phyloP scores from a whole-genome alignment of 2,888 invertebrate species.

The Andrena chrysosceles region DNA sequence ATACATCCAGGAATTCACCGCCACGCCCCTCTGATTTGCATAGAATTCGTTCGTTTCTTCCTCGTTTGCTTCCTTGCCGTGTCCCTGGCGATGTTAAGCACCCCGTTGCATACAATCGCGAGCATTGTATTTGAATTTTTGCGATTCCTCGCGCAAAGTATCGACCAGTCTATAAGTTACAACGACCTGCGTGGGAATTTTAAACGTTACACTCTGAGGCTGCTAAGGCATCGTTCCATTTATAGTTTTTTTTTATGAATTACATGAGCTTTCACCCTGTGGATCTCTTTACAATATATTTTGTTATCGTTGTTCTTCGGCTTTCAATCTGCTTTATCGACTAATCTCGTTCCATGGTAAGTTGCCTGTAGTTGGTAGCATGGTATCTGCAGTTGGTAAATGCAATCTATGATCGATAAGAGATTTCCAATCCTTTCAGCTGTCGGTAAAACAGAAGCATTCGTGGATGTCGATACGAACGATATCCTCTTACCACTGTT shows the following conservation, averaged over 20 bases:
- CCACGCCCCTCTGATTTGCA: slow-evolving; percentile 61
- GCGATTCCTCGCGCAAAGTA: neutral
- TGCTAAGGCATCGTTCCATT: neutral
- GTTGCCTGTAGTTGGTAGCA: slow-evolving; percentile 13
- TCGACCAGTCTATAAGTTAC: neutral
- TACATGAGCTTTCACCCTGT: too few species aligned
- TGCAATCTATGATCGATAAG: neutral
- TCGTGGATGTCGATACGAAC: neutral
- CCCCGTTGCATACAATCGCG: slow-evolving; percentile 29
- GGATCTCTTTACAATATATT: neutral
- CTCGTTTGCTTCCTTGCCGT: slow-evolving; percentile 25
- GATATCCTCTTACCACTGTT: neutral
- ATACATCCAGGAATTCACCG: slow-evolving; percentile 50
- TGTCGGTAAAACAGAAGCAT: neutral
- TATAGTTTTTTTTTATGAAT: too few species aligned
- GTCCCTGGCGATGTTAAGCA: neutral
- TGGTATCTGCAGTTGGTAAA: neutral
- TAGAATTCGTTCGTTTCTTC: slow-evolving; percentile 62
- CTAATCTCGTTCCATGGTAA: neutral
- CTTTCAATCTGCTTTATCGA: slow-evolving; percentile 6
- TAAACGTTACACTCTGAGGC: too few species aligned
- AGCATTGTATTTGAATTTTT: slow-evolving; percentile 3
- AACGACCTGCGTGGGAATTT: neutral
- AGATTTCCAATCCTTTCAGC: neutral
- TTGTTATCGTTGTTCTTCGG: neutral